phyloP scores from a whole-genome alignment of 2,888 invertebrate species.

The Eupithecia subumbrata region DNA sequence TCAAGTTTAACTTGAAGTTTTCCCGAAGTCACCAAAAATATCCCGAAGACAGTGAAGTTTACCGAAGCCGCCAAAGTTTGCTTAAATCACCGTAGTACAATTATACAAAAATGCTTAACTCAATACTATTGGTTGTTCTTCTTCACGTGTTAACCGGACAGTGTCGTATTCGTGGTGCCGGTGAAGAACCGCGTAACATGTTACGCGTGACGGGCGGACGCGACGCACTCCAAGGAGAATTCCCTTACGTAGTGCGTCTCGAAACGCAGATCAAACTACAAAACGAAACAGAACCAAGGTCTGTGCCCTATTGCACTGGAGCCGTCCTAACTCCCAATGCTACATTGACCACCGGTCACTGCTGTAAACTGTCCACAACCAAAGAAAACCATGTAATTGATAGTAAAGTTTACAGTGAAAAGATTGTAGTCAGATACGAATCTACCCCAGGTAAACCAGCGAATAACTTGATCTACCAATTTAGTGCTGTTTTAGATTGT shows the following conservation, averaged over 20 bases:
- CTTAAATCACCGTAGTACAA: neutral
- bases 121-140: neutral
- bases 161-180: neutral
- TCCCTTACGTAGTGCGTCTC: neutral
- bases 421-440: neutral
- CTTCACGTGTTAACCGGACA: neutral
- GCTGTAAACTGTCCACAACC: neutral
- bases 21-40: neutral
- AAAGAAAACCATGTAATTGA: neutral
- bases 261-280: neutral
- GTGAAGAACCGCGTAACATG: neutral
- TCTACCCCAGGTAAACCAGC: neutral
- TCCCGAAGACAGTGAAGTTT: too few relatives aligned
- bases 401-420: neutral
- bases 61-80: neutral
- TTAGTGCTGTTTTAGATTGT: neutral
- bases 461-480: neutral
- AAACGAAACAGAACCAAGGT: neutral
- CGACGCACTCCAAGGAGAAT: neutral
- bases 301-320: neutral
- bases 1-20: neutral
- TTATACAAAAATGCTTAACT: neutral
- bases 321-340: neutral
- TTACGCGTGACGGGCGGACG: neutral
- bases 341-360: neutral